These are phyloP conservation scores for Pygoscelis adeliae DNA, from an alignment of 2,113 vertebrate species.

Conservation along the genomic window DNA sequence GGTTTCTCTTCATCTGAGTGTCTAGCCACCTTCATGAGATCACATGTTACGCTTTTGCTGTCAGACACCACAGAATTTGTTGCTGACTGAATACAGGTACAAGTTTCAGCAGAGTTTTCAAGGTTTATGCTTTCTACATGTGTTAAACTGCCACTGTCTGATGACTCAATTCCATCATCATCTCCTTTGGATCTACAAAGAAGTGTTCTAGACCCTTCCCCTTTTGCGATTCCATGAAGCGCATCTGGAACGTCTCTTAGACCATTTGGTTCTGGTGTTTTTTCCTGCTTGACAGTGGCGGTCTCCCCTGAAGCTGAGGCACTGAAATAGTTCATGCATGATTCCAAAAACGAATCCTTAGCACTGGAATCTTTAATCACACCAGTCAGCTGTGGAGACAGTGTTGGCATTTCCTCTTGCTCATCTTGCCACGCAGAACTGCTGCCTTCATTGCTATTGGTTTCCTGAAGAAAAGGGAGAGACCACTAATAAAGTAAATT, in stretches of 20 bases:
- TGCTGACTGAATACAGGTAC: not conserved
- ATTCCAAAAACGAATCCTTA: constrained; percentile 38
- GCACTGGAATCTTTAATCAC: not conserved
- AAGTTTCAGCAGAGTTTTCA: not conserved
- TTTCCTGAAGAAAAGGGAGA: constrained; percentile 55
- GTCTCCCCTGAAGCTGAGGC: not conserved
- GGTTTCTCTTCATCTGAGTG: not conserved
- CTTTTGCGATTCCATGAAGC: not conserved
- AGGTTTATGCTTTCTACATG: not conserved
- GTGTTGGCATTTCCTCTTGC: constrained; percentile 66
- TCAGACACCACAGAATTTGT: not conserved
- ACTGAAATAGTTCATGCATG: constrained; percentile 55
- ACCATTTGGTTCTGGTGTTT: not conserved
- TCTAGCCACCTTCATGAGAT: not conserved
- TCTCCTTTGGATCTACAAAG: not conserved
- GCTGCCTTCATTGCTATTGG: not conserved
- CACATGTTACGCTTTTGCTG: not conserved
- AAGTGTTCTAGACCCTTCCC: not conserved
- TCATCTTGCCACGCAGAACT: not conserved
- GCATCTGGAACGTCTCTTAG: not conserved
- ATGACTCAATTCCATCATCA: not conserved
- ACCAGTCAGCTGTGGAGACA: constrained; percentile 56
- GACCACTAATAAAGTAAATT: not conserved
- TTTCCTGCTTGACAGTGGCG: not conserved
- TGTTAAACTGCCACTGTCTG: not conserved